Percentiles rank a stretch among this genome's conserved stretches.
Conservation (phyloP, 2,797 vertebrate species). For the Chaetophractus vellerosus region DNA sequence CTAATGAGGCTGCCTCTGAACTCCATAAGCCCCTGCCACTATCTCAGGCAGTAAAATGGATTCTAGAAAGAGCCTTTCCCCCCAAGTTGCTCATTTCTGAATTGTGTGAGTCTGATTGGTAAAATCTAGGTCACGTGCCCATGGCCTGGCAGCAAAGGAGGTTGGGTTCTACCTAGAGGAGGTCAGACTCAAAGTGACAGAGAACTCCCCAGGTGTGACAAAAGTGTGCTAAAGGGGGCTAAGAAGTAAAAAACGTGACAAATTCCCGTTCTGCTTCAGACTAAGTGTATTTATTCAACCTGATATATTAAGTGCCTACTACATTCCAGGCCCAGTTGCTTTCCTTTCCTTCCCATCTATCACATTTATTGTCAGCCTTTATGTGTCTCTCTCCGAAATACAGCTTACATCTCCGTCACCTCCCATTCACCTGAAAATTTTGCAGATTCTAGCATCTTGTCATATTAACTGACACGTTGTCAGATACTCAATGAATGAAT, state of each 20-base stretch:
- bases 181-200: neutral
- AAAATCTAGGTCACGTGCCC: neutral
- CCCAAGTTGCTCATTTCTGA: neutral
- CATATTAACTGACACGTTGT: neutral
- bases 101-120: neutral
- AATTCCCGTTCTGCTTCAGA: neutral
- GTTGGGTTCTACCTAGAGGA: neutral
- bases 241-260: neutral
- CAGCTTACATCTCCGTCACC: neutral
- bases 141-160: neutral
- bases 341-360: neutral
- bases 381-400: neutral
- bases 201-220: neutral
- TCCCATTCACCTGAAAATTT: neutral
- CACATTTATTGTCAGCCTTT: neutral
- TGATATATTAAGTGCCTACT: conserved; percentile 11
- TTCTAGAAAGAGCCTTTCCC: neutral
- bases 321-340: neutral
- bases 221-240: neutral
- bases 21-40: neutral
- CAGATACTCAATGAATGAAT: neutral
- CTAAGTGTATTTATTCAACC: neutral
- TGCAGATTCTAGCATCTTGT: neutral
- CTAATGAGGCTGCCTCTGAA: neutral
- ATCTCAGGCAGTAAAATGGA: neutral